Evolutionary conservation across 2,113 vertebrate genomes (phyloP).

Genomic region (Cephalopholis sonnerati): DNA sequence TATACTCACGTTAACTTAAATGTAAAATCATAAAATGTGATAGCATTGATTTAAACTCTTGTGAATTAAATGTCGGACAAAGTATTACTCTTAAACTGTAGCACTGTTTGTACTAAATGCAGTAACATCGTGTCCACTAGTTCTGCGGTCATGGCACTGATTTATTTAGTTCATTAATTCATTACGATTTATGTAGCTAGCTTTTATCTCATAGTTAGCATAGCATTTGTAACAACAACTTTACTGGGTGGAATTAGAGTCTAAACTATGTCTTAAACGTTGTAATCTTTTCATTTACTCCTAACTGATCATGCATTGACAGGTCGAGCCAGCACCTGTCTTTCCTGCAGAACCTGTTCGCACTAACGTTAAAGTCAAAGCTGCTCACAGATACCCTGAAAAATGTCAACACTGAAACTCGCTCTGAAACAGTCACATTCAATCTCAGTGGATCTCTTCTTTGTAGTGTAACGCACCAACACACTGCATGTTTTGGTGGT

Average conservation of each 20-base stretch:
- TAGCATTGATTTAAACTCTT: not conserved
- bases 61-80: not conserved
- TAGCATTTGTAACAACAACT: not conserved
- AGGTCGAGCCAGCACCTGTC: not conserved
- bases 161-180: not conserved
- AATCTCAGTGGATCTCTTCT: not conserved
- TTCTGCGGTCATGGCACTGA: not conserved
- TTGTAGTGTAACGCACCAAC: not conserved
- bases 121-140: not conserved
- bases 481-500: not conserved
- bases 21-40: not conserved
- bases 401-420: not conserved
- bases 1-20: not conserved
- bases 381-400: not conserved
- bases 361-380: not conserved
- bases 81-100: not conserved
- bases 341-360: slow-evolving; percentile 65
- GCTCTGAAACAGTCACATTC: not conserved
- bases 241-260: not conserved
- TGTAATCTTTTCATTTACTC: not conserved
- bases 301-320: not conserved
- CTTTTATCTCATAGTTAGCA: not conserved
- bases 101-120: not conserved
- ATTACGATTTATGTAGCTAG: not conserved
- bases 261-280: not conserved